Percentiles rank a stretch among this genome's conserved stretches.
Evolutionary conservation across 2,113 vertebrate species (phyloP).

Genomic region (Tiliqua scincoides): DNA sequence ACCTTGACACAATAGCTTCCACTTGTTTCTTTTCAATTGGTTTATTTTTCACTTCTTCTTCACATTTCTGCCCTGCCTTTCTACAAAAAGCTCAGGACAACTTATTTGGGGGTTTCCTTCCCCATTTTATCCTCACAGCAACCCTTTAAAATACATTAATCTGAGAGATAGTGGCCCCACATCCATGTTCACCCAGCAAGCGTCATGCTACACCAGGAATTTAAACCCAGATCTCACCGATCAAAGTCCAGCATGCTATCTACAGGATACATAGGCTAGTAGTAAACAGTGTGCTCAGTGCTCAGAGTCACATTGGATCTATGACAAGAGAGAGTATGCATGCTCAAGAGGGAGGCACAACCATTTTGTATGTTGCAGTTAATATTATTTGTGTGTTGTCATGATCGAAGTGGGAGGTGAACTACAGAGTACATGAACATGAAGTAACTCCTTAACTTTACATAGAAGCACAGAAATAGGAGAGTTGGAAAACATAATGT

Average conservation of each 20-base stretch:
- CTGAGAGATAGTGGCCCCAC: neutral
- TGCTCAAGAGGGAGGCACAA: neutral
- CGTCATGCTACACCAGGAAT: neutral
- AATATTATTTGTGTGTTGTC: neutral
- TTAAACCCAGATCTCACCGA: neutral
- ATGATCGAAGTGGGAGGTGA: neutral
- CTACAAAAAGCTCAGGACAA: neutral
- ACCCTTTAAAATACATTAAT: neutral
- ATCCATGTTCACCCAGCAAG: neutral
- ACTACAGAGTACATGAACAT: neutral
- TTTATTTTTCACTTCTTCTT: conserved; percentile 1
- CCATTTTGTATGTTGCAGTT: neutral
- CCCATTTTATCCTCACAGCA: neutral
- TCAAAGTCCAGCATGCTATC: neutral
- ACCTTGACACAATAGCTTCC: neutral
- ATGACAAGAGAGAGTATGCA: no score
- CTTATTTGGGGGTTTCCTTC: neutral
- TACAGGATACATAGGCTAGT: neutral
- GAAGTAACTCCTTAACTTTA: neutral
- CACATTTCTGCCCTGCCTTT: neutral
- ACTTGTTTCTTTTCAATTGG: accelerated
- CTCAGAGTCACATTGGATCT: neutral
- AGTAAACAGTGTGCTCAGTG: no score
- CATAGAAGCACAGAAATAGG: neutral
- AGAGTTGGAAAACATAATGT: no score